Conservation (phyloP, 2,113 vertebrate genomes). For the Brachypodius melanocephalos region DNA sequence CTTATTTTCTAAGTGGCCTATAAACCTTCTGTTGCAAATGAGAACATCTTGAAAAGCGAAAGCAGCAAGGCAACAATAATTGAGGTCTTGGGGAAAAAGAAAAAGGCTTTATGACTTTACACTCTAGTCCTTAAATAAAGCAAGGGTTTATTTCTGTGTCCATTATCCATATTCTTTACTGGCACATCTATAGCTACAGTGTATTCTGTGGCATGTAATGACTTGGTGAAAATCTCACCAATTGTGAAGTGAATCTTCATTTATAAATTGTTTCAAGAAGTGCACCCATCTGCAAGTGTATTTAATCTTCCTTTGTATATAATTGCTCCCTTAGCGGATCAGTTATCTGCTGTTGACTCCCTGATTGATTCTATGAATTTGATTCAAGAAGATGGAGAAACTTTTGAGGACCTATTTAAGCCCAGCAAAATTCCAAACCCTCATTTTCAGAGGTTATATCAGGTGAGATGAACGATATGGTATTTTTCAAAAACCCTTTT, state of each 20-base stretch:
- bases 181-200: not conserved
- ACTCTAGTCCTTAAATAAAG: slow-evolving; percentile 17
- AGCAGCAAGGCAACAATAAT: not conserved
- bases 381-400: slow-evolving; percentile 76
- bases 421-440: slow-evolving; percentile 89
- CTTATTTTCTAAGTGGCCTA: slow-evolving; percentile 14
- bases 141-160: not conserved
- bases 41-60: slow-evolving; percentile 7
- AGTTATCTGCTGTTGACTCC: slow-evolving; percentile 85
- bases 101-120: not conserved
- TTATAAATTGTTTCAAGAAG: not conserved
- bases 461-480: slow-evolving; percentile 75
- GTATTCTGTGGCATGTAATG: not conserved
- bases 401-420: slow-evolving; percentile 83
- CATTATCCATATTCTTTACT: not conserved
- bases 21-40: slow-evolving; percentile 36
- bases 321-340: slow-evolving; percentile 73
- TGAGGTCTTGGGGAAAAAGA: not conserved
- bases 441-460: slow-evolving; percentile 91
- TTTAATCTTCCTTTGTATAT: slow-evolving; percentile 17
- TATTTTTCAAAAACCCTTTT: not conserved
- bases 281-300: not conserved
- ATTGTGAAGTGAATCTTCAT: not conserved
- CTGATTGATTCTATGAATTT: slow-evolving; percentile 94
- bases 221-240: not conserved